phyloP scores from a whole-genome alignment of 2,888 invertebrate genomes.

The Ptychoptera albimana region DNA sequence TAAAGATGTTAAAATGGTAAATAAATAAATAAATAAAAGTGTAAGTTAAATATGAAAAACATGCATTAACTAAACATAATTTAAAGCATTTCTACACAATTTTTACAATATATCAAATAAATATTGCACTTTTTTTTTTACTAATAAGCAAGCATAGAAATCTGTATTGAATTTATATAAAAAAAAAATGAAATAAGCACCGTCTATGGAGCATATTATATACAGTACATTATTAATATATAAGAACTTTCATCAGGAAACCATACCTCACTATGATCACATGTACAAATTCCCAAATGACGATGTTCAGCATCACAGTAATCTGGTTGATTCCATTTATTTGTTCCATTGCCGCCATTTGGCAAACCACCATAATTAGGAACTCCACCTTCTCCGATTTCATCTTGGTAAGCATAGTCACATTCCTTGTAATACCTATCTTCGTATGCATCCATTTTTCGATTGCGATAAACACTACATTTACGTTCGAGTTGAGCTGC shows the following conservation, averaged over 20 bases:
- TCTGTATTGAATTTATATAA: no score
- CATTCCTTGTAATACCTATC: slow-evolving; percentile 18
- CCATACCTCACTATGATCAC: slow-evolving; percentile 31
- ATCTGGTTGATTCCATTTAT: slow-evolving; percentile 26
- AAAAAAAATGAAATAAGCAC: no score
- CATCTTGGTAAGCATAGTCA: slow-evolving; percentile 1
- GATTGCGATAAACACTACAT: slow-evolving; percentile 30
- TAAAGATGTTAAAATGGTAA: no score
- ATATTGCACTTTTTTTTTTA: no score
- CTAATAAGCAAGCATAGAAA: no score
- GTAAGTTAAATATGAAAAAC: no score
- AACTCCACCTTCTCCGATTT: neutral
- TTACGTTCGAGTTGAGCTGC: slow-evolving; percentile 24
- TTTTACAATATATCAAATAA: no score
- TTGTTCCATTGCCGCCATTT: slow-evolving; percentile 14
- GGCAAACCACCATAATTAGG: slow-evolving; percentile 13
- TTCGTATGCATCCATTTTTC: slow-evolving; percentile 13
- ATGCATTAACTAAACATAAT: no score
- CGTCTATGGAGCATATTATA: no score
- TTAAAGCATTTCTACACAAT: no score
- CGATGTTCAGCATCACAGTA: slow-evolving; percentile 24
- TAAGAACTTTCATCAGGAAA: neutral
- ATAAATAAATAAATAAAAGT: no score
- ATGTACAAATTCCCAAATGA: slow-evolving; percentile 24
- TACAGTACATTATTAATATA: no score